Evolutionary conservation across 2,888 invertebrate genomes (phyloP), one percentile per base, ranked within the genome.

Genomic region (Oxycera nigricornis): DNA sequence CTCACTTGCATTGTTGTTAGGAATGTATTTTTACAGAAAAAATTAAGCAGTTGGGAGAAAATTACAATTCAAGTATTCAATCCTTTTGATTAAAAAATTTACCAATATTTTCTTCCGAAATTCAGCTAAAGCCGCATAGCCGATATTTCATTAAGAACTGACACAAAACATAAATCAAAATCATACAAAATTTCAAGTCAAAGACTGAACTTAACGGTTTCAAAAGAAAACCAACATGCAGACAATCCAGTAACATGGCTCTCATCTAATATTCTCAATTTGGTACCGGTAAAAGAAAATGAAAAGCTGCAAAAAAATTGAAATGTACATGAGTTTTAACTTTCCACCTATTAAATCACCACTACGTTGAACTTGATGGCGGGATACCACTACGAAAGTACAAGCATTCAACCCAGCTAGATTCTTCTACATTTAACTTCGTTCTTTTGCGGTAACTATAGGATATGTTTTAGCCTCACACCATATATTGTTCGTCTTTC

Each of bases 291-390:
- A 67, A 30, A 28, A 39, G 17, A 9, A 31, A 68, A 50, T 39
- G 17, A 50, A 46, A 46, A 3, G 6, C 24, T 20, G 7, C 1
- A 26, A 24, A 67, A 68, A 46, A 50, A 52, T 20, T n/a, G 20
- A 46, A 4, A 17, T n/a, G 11, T 52, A 68, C 68, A 68, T 24
- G 52, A 50, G 28, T 22, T 68, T 52, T 31, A 68, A 68, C 68
- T 68, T 68, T 50, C 30, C 11, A 68, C 28, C 50, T 68, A 68
- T 68, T 68, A 68, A 68, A 68, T 68, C 68, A 68, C 68, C 50
- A 50, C 30, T 26, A 46, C 50, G 68, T 68, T 50, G 50, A 67
- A 67, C 67, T 46, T 67, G 67, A 67, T 31, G 67, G 30, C 22
- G 6, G 7, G 52, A 68, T 50, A 68, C 50, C 68, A 46, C 52